Conservation (phyloP, 1,140 invertebrate genomes). For the Ceratosolen fusciceps region DNA sequence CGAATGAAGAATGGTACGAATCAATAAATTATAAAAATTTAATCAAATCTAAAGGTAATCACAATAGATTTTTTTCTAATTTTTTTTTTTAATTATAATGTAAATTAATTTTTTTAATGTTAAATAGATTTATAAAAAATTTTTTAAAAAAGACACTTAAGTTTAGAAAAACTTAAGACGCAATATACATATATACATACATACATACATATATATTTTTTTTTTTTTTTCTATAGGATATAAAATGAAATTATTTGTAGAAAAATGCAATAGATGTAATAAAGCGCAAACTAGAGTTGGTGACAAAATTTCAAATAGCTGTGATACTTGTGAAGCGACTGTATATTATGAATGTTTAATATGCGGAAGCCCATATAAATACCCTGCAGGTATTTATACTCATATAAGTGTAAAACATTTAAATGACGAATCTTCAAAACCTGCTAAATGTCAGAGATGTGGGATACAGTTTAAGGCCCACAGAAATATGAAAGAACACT, state of each 20-base stretch:
- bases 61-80: too few species aligned
- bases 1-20: neutral
- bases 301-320: neutral
- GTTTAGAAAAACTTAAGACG: too few species aligned
- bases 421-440: neutral
- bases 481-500: neutral
- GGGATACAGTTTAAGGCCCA: neutral
- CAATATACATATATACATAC: too few species aligned
- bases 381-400: neutral
- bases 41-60: neutral
- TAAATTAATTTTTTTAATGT: neutral
- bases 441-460: neutral
- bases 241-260: neutral
- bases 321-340: neutral
- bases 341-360: constrained; percentile 6
- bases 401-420: constrained; percentile 4
- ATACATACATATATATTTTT: too few species aligned
- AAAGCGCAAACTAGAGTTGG: neutral
- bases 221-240: neutral
- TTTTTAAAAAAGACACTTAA: too few species aligned
- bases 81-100: too few species aligned
- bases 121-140: too few species aligned
- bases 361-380: neutral
- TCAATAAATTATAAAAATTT: neutral
- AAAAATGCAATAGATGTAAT: neutral